Percentiles rank a stretch among this genome's conserved stretches.
phyloP scores from a whole-genome alignment of 2,888 invertebrate genomes.

The Epinotia brunnichana region DNA sequence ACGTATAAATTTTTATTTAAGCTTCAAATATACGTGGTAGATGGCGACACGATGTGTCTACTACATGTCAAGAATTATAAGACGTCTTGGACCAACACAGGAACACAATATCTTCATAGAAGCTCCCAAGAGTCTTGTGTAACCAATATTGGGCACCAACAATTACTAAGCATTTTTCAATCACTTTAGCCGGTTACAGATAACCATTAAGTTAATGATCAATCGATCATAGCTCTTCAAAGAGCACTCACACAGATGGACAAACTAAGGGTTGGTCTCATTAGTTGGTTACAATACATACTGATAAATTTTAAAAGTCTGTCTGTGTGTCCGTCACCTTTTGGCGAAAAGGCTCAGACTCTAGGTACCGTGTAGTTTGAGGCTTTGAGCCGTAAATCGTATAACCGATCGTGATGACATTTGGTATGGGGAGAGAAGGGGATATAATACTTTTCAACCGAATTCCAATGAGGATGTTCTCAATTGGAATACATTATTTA shows the following conservation, averaged over 20 bases:
- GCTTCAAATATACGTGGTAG: too few relatives aligned
- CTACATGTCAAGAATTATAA: too few relatives aligned
- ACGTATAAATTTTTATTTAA: too few relatives aligned
- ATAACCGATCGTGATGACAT: too few relatives aligned
- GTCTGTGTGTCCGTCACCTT: background rate
- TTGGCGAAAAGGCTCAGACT: background rate
- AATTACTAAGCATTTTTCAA: conserved; percentile 30
- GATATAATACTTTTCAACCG: conserved; percentile 22
- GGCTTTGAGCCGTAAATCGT: too few relatives aligned
- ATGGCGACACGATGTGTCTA: too few relatives aligned
- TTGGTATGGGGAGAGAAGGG: too few relatives aligned
- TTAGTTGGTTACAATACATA: conserved; percentile 3
- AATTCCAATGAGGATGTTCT: too few relatives aligned
- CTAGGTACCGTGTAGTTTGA: too few relatives aligned
- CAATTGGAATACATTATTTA: too few relatives aligned
- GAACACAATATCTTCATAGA: background rate
- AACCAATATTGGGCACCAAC: conserved; percentile 7
- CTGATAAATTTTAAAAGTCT: background rate
- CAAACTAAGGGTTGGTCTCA: conserved; percentile 36
- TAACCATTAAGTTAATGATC: conserved; percentile 67
- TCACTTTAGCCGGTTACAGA: conserved; percentile 45
- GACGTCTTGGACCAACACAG: too few relatives aligned
- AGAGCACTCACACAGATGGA: conserved; percentile 34
- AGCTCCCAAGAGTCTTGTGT: background rate
- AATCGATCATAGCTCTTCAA: conserved; percentile 65